Evolutionary conservation across 2,888 invertebrate genomes (phyloP), one percentile per base, ranked within the genome.

Genomic region (Tuta absoluta): DNA sequence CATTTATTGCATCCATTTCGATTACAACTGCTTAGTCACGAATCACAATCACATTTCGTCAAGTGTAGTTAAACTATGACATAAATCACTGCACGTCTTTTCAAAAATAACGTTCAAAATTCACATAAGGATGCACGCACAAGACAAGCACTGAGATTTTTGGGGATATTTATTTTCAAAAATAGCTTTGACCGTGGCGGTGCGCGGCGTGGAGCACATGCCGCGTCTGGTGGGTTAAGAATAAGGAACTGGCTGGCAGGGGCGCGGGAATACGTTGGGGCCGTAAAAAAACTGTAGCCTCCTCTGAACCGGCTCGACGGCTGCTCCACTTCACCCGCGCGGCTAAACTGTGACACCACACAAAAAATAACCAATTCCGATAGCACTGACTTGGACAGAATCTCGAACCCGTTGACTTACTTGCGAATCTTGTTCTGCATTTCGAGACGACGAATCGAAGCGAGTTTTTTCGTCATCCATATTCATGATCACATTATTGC

Each of bases 281-380:
- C 72, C 74, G 80, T 82, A 88, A 87, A 90, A 88, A 91, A 91
- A 89, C 85, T 83, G 89, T 84, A 84, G 84, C 84, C 84, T 82
- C 85, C 84, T 81, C 79, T 74, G 76, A 72, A 78, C 69, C 71
- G 77, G 71, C 75, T 69, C 70, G 75, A 64, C 72, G 68, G 74
- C 70, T 89, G 85, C 90, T 90, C 90, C 80, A 87, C 86, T 67
- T 67, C 45, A 12, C 23, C 24, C 28, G 19, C 63, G 28, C 17
- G 24, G 28, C 24, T 57, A 49, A 58, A 58, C 45, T 61, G 61
- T 49, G 41, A 58, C 63, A 51, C 37, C 24, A 23, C 19, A 63
- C 33, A 63, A 57, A 63, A 53, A 63, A 57, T 28, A 28, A 45
- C 57, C n/a, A 1, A 28, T 17, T 61, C 49, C 19, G 28, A 17